Conservation (phyloP, 2,888 invertebrate genomes). For the Melikaiella ostensackeni region DNA sequence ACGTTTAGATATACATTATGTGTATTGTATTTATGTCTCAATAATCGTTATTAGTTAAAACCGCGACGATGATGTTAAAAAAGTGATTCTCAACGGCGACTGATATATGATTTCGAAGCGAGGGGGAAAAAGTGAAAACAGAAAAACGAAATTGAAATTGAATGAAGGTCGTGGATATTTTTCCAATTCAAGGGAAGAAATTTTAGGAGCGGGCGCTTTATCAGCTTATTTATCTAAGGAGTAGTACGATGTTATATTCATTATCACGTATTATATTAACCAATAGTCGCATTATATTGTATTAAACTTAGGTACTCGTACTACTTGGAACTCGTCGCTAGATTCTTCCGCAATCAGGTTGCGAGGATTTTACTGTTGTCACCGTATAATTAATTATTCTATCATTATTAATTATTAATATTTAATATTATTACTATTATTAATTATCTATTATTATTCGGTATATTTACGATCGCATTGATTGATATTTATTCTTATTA, state of each 20-base stretch:
- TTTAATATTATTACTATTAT: slow-evolving; percentile 54
- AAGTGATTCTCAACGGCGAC: slow-evolving; percentile 33
- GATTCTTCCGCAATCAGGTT: slow-evolving; percentile 41
- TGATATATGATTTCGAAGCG: slow-evolving; percentile 12
- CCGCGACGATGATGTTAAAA: slow-evolving; percentile 59
- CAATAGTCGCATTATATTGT: slow-evolving; percentile 70
- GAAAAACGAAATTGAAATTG: neutral
- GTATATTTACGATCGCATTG: slow-evolving; percentile 51
- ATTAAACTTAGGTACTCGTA: slow-evolving; percentile 57
- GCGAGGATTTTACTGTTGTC: slow-evolving; percentile 38
- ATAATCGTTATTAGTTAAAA: slow-evolving; percentile 75
- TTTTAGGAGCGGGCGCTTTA: slow-evolving; percentile 25
- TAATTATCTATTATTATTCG: slow-evolving; percentile 53
- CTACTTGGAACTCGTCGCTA: slow-evolving; percentile 39
- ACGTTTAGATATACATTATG: slow-evolving; percentile 66
- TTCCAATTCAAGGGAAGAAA: slow-evolving; percentile 2
- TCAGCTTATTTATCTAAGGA: slow-evolving; percentile 49
- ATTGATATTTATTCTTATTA: slow-evolving; percentile 51
- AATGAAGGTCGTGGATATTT: slow-evolving; percentile 27
- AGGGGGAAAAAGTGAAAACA: neutral
- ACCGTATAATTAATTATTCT: slow-evolving; percentile 40
- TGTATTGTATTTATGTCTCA: slow-evolving; percentile 75
- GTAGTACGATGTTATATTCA: slow-evolving; percentile 70
- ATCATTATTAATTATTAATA: slow-evolving; percentile 54
- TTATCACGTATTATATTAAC: slow-evolving; percentile 68